phyloP scores from a whole-genome alignment of 2,797 vertebrate species.

The Semotilus atromaculatus region DNA sequence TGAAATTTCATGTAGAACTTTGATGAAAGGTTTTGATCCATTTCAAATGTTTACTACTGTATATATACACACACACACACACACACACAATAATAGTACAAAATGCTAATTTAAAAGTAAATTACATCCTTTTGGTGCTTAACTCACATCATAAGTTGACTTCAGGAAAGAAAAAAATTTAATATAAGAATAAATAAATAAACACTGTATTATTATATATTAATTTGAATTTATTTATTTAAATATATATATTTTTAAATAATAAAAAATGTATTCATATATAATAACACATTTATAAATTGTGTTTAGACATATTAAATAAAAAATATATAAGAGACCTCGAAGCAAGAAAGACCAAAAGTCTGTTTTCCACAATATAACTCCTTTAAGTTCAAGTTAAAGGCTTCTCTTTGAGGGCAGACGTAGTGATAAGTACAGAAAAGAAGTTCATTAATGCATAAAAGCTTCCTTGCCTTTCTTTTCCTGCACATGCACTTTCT shows the following conservation, averaged over 20 bases:
- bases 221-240: too few species aligned
- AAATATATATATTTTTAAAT: too few species aligned
- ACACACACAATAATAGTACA: not conserved
- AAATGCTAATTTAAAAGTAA: not conserved
- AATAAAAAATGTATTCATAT: not conserved
- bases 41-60: too few species aligned
- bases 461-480: conserved; percentile 74
- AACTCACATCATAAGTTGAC: not conserved
- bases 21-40: too few species aligned
- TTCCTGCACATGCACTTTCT: conserved; percentile 65
- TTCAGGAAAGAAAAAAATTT: not conserved
- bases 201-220: too few species aligned
- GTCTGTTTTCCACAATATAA: not conserved
- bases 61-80: too few species aligned
- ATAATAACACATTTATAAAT: too few species aligned
- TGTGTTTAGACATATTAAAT: too few species aligned
- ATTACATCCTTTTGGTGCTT: not conserved
- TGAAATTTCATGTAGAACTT: too few species aligned
- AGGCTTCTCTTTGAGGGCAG: conserved; percentile 74
- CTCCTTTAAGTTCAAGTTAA: conserved; percentile 33
- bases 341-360: not conserved
- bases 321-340: not conserved
- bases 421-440: conserved; percentile 75
- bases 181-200: not conserved
- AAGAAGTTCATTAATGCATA: conserved; percentile 81